These are phyloP conservation scores for Cabera pusaria DNA, from an alignment of 2,888 invertebrate genomes.

Conservation along the genomic window DNA sequence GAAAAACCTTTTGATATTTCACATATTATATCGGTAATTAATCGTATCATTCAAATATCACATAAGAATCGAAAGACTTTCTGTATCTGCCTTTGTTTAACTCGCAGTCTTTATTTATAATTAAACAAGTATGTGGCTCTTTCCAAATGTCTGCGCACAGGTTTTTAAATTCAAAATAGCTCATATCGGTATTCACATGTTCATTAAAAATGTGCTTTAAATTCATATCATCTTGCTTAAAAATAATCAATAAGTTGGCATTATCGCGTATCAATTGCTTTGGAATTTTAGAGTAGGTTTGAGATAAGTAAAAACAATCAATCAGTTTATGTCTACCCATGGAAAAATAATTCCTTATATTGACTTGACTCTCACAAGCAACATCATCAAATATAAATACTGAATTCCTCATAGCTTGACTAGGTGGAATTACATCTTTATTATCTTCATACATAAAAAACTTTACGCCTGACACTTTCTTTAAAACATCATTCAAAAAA, in stretches of 20 bases:
- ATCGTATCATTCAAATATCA: neutral
- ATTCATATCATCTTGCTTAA: conserved; percentile 40
- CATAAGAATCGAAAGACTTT: conserved; percentile 17
- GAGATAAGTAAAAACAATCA: conserved; percentile 33
- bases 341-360: conserved; percentile 11
- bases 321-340: conserved; percentile 26
- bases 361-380: conserved; percentile 23
- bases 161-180: conserved; percentile 26
- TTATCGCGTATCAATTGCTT: conserved; percentile 35
- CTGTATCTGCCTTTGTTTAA: conserved; percentile 19
- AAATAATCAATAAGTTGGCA: conserved; percentile 28
- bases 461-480: conserved; percentile 2
- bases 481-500: conserved; percentile 10
- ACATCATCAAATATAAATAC: conserved; percentile 31
- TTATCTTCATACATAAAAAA: conserved; percentile 4
- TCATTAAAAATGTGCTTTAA: conserved; percentile 39
- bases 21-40: too few species aligned
- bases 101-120: conserved; percentile 17
- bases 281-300: conserved; percentile 41
- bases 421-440: conserved; percentile 14
- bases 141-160: conserved; percentile 14
- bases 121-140: conserved; percentile 4
- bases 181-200: conserved; percentile 35
- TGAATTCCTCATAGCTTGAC: conserved; percentile 20
- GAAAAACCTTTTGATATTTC: too few species aligned